Percentiles rank a stretch among this genome's conserved stretches.
Conservation (phyloP, 2,113 vertebrate genomes). For the Nicator chloris region DNA sequence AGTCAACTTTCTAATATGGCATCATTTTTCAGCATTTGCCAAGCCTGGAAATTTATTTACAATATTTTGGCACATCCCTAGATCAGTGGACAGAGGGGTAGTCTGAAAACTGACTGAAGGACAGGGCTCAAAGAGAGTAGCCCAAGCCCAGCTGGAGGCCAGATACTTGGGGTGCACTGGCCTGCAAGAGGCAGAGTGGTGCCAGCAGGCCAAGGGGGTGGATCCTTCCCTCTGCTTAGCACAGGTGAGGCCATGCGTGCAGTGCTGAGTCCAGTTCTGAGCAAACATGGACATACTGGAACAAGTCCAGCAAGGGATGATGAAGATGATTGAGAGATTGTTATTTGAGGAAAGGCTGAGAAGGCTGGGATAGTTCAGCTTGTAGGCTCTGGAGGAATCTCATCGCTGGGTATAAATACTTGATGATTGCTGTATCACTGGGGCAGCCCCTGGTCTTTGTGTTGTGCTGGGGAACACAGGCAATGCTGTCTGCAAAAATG, state of each 20-base stretch:
- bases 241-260: background rate
- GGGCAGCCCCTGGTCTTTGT: background rate
- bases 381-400: background rate
- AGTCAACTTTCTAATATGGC: background rate
- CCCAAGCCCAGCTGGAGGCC: background rate
- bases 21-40: background rate
- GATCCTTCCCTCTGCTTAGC: background rate
- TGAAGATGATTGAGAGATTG: background rate
- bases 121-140: background rate
- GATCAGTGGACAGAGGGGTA: background rate
- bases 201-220: background rate
- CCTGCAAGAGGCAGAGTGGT: background rate
- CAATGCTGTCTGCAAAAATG: background rate
- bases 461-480: background rate
- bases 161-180: background rate
- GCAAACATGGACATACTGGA: background rate
- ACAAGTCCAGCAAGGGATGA: background rate
- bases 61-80: background rate
- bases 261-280: background rate
- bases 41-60: background rate
- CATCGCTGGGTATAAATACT: background rate
- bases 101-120: background rate
- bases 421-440: background rate
- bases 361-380: background rate
- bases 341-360: background rate